Evolutionary conservation across 30 jellyfish, hydroid and myxozoan species (phyloP).

Genomic region (Aurelia aurita complex sp. Pacific): DNA sequence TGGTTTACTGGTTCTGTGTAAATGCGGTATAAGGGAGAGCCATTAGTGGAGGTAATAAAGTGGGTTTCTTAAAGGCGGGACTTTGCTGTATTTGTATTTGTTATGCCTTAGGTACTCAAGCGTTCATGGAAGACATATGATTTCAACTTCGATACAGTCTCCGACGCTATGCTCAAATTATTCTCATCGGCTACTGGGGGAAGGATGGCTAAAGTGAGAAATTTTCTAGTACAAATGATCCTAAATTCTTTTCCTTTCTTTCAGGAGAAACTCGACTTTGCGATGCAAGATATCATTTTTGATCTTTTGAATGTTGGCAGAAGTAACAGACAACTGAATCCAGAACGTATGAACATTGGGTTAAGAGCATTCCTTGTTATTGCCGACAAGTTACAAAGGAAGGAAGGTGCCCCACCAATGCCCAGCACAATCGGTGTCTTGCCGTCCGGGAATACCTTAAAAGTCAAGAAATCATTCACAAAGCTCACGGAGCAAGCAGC

Average conservation of each 20-base stretch:
- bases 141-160: constrained; percentile 82
- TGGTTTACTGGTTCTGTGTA: no score
- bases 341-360: constrained; percentile 99
- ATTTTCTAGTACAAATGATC: no score
- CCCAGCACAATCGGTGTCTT: constrained; percentile 97
- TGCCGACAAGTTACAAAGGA: constrained; percentile 96
- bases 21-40: background rate
- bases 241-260: constrained; percentile 4
- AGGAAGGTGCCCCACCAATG: constrained; percentile 99
- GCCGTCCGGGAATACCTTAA: constrained; percentile 95
- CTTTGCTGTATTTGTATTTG: no score
- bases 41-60: constrained; percentile 1
- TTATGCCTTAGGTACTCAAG: constrained; percentile 41
- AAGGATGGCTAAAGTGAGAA: constrained; percentile 92
- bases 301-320: constrained; percentile 93
- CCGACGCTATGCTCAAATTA: constrained; percentile 83
- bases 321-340: constrained; percentile 87
- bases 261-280: constrained; percentile 98
- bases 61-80: background rate
- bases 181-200: constrained; percentile 95
- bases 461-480: constrained; percentile 93
- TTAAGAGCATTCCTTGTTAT: constrained; percentile 95
- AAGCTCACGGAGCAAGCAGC: constrained; percentile 99
- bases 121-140: constrained; percentile 80
- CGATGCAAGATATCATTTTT: constrained; percentile 98